Conservation (phyloP, 2,113 vertebrate genomes). For the Calidris pugnax region DNA sequence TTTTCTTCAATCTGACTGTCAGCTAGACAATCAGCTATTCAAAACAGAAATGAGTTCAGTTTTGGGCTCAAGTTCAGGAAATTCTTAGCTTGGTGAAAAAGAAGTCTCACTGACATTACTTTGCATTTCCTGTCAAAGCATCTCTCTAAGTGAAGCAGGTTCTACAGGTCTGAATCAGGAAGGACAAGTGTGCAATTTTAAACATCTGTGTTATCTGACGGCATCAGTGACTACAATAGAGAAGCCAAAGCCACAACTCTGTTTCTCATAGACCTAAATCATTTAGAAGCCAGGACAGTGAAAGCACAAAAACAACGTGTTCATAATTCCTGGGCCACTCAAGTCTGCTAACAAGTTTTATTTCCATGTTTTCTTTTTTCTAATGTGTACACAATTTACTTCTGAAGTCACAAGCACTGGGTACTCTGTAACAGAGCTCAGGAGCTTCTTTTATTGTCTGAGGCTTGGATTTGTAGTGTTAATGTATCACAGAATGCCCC, state of each 20-base stretch:
- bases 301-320: neutral
- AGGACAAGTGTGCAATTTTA: neutral
- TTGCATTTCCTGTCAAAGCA: neutral
- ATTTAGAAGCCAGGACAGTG: neutral
- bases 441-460: neutral
- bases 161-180: neutral
- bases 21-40: neutral
- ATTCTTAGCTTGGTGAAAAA: neutral
- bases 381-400: neutral
- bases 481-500: neutral
- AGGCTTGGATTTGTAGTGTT: neutral
- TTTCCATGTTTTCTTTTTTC: neutral
- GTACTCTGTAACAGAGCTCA: neutral
- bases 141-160: neutral
- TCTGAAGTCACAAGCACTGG: neutral
- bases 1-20: neutral
- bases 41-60: neutral
- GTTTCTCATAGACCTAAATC: neutral
- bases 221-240: neutral
- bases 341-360: neutral
- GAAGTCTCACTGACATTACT: neutral
- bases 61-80: neutral
- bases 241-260: neutral
- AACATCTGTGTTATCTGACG: neutral
- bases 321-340: neutral